Conservation (phyloP, 2,113 vertebrate species). For the Centropus unirufus region DNA sequence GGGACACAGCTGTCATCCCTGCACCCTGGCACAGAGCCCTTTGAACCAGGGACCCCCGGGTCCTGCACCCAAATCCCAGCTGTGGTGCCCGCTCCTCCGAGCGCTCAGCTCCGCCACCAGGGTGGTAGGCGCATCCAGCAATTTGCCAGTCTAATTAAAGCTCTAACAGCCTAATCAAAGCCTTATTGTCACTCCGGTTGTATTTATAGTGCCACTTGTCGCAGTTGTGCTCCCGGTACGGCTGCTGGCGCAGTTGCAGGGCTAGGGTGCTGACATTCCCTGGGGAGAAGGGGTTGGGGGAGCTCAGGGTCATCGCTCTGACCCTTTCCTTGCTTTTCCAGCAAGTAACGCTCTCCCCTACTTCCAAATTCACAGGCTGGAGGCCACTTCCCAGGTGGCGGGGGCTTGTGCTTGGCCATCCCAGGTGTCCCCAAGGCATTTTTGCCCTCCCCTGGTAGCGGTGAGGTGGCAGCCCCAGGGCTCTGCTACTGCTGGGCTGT, state of each 20-base stretch:
- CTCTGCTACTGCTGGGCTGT: accelerated
- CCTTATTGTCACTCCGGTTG: conserved; percentile 11
- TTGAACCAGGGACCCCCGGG: background rate
- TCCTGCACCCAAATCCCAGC: background rate
- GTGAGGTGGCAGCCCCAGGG: background rate
- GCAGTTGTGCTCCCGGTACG: background rate
- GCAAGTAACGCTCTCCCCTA: background rate
- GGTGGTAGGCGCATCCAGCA: background rate
- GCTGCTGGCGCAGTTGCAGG: accelerated
- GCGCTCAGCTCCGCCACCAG: background rate
- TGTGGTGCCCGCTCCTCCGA: accelerated
- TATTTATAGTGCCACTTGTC: conserved; percentile 10
- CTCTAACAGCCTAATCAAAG: conserved; percentile 41
- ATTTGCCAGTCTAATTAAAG: conserved; percentile 44
- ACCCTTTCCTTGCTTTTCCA: background rate
- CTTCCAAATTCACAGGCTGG: background rate
- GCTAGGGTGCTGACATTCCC: background rate
- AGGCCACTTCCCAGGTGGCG: accelerated
- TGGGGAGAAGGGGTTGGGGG: background rate
- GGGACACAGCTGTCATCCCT: background rate
- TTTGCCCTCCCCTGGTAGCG: background rate
- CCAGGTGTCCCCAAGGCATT: background rate
- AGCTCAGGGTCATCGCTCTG: background rate
- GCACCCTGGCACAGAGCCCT: background rate
- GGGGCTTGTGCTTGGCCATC: background rate